Conservation (phyloP, 2,888 invertebrate genomes). For the Tachina lurida region DNA sequence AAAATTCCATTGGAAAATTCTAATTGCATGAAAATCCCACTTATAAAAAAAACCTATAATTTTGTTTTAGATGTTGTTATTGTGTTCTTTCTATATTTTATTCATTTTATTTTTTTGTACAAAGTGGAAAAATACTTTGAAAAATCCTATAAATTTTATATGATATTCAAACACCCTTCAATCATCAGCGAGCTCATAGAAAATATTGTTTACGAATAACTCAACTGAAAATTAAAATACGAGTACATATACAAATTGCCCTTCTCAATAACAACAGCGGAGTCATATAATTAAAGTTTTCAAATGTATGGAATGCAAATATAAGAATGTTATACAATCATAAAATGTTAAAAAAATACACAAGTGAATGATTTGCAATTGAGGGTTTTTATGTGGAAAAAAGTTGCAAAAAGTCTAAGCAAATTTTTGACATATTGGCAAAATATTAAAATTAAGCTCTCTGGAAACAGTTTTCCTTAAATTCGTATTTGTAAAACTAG, state of each 20-base stretch:
- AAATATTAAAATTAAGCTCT: too few species aligned
- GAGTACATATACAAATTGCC: neutral
- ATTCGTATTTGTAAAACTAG: too few species aligned
- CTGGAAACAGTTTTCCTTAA: too few species aligned
- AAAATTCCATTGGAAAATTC: conserved; percentile 1
- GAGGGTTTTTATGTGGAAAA: neutral
- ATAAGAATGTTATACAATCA: conserved; percentile 20
- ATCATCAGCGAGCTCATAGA: neutral
- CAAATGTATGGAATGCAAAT: conserved; percentile 7
- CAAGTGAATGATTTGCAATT: neutral
- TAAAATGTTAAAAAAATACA: conserved; percentile 4
- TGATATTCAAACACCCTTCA: conserved; percentile 65
- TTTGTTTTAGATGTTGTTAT: conserved; percentile 1
- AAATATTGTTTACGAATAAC: neutral
- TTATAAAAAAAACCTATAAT: conserved; percentile 54
- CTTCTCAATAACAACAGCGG: neutral
- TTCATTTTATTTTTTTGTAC: neutral
- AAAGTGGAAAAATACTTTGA: conserved; percentile 41
- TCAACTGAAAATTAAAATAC: neutral
- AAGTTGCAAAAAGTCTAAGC: neutral
- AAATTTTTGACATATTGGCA: neutral
- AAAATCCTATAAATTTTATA: conserved; percentile 64
- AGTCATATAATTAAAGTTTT: neutral
- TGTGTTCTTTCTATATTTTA: neutral
- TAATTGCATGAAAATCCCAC: conserved; percentile 17